Conservation (phyloP, 2,888 invertebrate species). For the Siphonodentalium dalli region DNA sequence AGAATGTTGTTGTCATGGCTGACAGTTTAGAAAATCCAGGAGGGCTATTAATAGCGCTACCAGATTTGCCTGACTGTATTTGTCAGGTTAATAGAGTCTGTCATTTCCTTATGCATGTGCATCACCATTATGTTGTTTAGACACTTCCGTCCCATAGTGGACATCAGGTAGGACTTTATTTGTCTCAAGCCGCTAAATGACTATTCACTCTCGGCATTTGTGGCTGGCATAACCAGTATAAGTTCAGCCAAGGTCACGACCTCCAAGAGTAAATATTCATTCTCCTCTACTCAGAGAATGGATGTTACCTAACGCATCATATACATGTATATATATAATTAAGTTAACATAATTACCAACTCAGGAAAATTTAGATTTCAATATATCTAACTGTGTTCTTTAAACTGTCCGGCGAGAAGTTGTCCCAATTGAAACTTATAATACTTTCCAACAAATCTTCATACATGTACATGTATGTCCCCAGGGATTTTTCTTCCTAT, state of each 20-base stretch:
- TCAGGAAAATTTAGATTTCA: no score
- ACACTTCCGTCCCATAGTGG: slow-evolving; percentile 9
- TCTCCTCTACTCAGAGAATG: not conserved
- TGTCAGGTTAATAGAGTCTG: slow-evolving; percentile 1
- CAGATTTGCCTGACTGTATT: no score
- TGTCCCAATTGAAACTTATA: not conserved
- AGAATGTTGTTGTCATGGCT: no score
- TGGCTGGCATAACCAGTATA: slow-evolving; percentile 24
- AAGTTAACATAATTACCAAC: no score
- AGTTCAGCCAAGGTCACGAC: slow-evolving; percentile 15
- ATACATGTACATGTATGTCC: no score
- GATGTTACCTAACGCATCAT: not conserved
- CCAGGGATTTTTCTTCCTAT: no score
- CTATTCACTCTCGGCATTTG: slow-evolving; percentile 24
- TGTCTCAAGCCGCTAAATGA: slow-evolving; percentile 15
- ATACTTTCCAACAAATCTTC: not conserved
- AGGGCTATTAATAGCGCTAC: no score
- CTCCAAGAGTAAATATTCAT: slow-evolving; percentile 1
- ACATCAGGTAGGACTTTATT: no score
- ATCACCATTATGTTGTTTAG: slow-evolving; percentile 13
- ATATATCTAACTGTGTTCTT: slow-evolving; percentile 4
- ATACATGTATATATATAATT: not conserved
- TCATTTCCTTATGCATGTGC: slow-evolving; percentile 8
- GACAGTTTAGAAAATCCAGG: no score
- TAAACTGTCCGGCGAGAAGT: slow-evolving; percentile 2